A percentile compares a stretch with the other conserved stretches of the same genome.
phyloP scores from a whole-genome alignment of 2,888 invertebrate species.

The Ypsolopha scabrella region DNA sequence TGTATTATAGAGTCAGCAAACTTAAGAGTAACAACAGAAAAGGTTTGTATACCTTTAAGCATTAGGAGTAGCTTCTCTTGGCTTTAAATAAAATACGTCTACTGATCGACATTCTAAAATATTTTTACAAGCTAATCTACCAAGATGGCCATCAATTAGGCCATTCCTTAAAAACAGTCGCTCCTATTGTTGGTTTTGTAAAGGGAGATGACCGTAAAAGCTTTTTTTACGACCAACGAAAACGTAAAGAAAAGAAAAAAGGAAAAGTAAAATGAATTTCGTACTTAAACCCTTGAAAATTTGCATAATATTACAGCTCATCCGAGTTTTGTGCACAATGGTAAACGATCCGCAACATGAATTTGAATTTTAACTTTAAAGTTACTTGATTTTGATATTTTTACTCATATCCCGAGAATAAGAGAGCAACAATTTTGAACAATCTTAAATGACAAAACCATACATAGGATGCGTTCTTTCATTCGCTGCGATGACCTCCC shows the following conservation, averaged over 20 bases:
- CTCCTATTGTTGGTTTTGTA: slow-evolving; percentile 48
- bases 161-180: slow-evolving; percentile 27
- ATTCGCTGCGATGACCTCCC: slow-evolving; percentile 15
- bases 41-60: too few species aligned
- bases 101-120: too few species aligned
- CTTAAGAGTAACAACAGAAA: too few species aligned
- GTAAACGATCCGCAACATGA: slow-evolving; percentile 44
- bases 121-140: too few species aligned
- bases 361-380: slow-evolving; percentile 34
- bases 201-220: slow-evolving; percentile 48
- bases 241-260: slow-evolving; percentile 44
- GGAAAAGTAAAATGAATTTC: slow-evolving; percentile 49
- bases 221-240: slow-evolving; percentile 43
- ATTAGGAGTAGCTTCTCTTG: too few species aligned
- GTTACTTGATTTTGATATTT: slow-evolving; percentile 35
- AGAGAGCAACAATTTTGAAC: neutral
- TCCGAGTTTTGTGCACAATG: slow-evolving; percentile 35
- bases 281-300: slow-evolving; percentile 49
- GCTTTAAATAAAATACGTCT: too few species aligned
- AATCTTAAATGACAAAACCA: neutral
- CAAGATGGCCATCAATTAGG: slow-evolving; percentile 9
- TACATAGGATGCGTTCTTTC: neutral
- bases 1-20: too few species aligned
- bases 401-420: slow-evolving; percentile 7
- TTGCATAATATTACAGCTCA: slow-evolving; percentile 60